These are phyloP conservation scores for Ceyx erithaca DNA, from an alignment of 2,797 vertebrate genomes.

Conservation along the genomic window DNA sequence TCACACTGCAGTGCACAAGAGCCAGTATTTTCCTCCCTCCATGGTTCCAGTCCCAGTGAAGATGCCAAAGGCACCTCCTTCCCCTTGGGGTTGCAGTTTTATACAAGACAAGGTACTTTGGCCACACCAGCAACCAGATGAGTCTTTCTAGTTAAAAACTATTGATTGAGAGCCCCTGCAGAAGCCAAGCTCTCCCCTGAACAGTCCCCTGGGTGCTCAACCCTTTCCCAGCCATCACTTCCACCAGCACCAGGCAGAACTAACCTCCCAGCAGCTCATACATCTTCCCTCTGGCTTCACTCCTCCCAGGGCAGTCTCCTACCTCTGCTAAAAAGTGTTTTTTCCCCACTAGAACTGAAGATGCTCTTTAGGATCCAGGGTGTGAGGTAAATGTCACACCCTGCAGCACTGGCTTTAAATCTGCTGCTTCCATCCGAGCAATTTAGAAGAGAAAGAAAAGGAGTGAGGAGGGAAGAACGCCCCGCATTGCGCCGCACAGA, in stretches of 20 bases:
- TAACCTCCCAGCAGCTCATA: not conserved
- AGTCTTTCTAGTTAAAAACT: not conserved
- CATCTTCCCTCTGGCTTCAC: not conserved
- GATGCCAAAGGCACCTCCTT: not conserved
- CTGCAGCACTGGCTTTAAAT: not conserved
- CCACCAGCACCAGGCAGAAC: accelerated
- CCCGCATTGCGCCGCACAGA: accelerated
- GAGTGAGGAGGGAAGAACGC: not conserved
- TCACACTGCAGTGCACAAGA: accelerated
- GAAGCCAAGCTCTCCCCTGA: not conserved
- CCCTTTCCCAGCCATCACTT: not conserved
- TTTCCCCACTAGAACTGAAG: not conserved
- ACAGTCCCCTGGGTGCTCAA: not conserved
- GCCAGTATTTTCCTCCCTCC: not conserved
- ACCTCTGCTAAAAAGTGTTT: not conserved
- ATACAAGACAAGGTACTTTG: not conserved
- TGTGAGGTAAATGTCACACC: accelerated
- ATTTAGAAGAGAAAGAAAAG: accelerated
- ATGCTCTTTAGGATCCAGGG: accelerated
- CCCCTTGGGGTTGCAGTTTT: not conserved
- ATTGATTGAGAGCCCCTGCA: accelerated
- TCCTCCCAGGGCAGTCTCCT: not conserved
- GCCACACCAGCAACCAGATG: not conserved
- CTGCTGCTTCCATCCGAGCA: accelerated
- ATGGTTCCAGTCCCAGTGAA: accelerated